Base-by-base conservation (phyloP, 2,888 invertebrate species). In the Polymixis flavicincta region DNA sequence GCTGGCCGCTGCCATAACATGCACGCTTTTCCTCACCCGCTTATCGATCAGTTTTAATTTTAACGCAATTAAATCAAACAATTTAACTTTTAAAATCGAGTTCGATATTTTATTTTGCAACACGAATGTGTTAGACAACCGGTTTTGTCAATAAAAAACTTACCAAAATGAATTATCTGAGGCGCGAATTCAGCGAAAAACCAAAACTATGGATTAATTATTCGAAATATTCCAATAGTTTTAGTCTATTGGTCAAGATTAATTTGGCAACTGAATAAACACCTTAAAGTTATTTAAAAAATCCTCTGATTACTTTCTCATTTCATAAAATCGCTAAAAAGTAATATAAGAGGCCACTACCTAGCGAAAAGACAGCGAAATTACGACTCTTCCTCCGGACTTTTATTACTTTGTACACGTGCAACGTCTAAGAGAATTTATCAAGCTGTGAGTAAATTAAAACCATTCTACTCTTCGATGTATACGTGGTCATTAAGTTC, bases 401-500 rank as follows among this genome's bases (percentile, higher is more conserved):
- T 55, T 79, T 83, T 74, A 83, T 67, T 78, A 74, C 71, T 50
- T 65, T 13, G 55, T 28, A 32, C 78, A 72, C 78, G 72, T 78
- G 82, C 28, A 37, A 57, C 14, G 61, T 83, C 57, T 57, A n/a
- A 19, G 60, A 54, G 68, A 57, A 70, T 83, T 64, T 74, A 74
- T 83, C 71, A 68, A 64, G 55, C 68, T 60, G 63, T 9, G 63
- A 82, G 77, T 71, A 71, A 77, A 80, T 80, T 80, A 71, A 80
- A 82, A 76, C 57, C 77, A 14, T 75, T 70, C 67, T 11, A 22
- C 17, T 74, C 54, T 57, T 52, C 73, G 14, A 52, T 59, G 73
- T 64, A 54, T 42, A 74, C 65, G 74, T 74, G 75, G 81, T 67
- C 75, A 63, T 81, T 78, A 78, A 63, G 61, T 59, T 64, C 52